Evolutionary conservation across 2,888 invertebrate genomes (phyloP).

Genomic region (Phanerotoma sp.): DNA sequence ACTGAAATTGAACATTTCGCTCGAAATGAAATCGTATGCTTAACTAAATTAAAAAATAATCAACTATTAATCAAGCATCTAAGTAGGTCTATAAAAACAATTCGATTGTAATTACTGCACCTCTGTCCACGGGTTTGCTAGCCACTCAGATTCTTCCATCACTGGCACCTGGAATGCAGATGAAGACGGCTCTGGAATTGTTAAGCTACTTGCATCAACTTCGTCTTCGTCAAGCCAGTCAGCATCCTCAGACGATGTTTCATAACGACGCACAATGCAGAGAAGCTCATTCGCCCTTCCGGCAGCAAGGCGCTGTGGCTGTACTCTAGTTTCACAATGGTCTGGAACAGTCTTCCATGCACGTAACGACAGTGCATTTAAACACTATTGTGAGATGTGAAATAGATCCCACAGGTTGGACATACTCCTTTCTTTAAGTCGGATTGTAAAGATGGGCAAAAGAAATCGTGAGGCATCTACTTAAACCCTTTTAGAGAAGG

Average conservation of each 20-base stretch:
- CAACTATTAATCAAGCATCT: too few species aligned
- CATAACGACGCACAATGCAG: slow-evolving; percentile 24
- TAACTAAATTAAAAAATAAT: too few species aligned
- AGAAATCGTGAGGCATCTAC: neutral
- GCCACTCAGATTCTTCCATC: too few species aligned
- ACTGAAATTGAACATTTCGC: too few species aligned
- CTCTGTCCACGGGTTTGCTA: too few species aligned
- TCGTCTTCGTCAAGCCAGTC: slow-evolving; percentile 19
- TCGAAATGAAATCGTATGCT: too few species aligned
- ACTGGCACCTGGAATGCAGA: too few species aligned
- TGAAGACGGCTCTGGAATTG: too few species aligned
- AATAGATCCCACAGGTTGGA: slow-evolving; percentile 10
- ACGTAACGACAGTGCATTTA: slow-evolving; percentile 7
- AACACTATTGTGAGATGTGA: slow-evolving; percentile 13
- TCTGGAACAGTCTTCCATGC: slow-evolving; percentile 24
- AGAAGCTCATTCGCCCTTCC: slow-evolving; percentile 27
- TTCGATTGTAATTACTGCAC: too few species aligned
- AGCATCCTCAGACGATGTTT: slow-evolving; percentile 25
- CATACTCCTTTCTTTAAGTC: neutral
- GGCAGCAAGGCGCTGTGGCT: slow-evolving; percentile 30
- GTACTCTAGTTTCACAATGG: slow-evolving; percentile 28
- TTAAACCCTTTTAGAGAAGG: neutral
- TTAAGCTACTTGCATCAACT: too few species aligned
- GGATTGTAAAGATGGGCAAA: slow-evolving; percentile 1
- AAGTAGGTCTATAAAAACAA: too few species aligned